Evolutionary conservation across 2,797 vertebrate species (phyloP).

Genomic region (Florisuga fusca): DNA sequence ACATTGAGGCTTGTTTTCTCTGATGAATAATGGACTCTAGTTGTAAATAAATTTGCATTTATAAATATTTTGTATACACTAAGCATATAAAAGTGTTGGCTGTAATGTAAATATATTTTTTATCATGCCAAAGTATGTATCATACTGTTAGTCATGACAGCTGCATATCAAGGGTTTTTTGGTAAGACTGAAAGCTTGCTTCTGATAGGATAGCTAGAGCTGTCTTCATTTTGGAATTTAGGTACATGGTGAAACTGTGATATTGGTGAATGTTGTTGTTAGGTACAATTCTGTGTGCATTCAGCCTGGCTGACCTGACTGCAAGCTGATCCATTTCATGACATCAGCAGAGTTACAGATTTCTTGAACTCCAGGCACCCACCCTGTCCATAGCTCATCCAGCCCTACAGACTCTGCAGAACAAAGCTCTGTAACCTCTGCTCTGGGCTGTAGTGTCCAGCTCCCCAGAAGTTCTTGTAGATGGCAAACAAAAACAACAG

Average conservation of each 20-base stretch:
- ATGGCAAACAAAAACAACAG: neutral
- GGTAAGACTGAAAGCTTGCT: constrained; percentile 35
- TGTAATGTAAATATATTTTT: constrained; percentile 81
- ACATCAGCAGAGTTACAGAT: neutral
- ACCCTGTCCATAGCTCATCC: neutral
- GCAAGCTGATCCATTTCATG: neutral
- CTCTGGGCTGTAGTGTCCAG: neutral
- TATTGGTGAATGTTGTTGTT: neutral
- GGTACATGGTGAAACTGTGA: neutral
- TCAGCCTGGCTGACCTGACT: neutral
- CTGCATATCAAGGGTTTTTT: constrained; percentile 52
- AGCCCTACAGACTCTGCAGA: neutral
- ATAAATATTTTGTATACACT: constrained; percentile 84
- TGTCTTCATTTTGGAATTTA: neutral
- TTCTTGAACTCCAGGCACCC: neutral
- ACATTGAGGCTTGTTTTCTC: constrained; percentile 44
- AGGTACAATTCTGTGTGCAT: neutral
- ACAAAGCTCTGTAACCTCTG: neutral
- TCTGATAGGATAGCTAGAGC: neutral
- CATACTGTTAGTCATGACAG: constrained; percentile 61
- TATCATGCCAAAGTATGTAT: constrained; percentile 76
- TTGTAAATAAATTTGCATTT: constrained; percentile 81
- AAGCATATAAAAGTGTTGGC: constrained; percentile 65
- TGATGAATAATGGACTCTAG: constrained; percentile 44
- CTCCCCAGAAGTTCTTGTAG: neutral